phyloP scores from a whole-genome alignment of 2,888 invertebrate species.

The Amphipoea oculea region DNA sequence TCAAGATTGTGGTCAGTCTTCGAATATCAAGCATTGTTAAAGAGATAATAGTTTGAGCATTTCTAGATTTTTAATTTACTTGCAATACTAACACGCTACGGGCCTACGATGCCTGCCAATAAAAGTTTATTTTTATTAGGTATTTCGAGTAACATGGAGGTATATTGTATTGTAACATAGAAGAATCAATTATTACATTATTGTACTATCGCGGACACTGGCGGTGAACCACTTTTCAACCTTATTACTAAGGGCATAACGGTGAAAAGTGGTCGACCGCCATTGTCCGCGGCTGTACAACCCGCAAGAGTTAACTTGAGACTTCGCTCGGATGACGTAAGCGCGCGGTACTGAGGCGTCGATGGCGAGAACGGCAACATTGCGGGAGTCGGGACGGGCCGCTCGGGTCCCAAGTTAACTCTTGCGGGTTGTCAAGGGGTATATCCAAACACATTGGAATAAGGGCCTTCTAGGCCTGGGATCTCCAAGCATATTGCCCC shows the following conservation, averaged over 20 bases:
- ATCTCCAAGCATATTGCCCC: neutral
- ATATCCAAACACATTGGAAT: neutral
- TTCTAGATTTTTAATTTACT: too few relatives aligned
- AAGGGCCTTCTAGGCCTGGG: neutral
- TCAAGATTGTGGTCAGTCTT: slow-evolving; percentile 53
- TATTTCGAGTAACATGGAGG: neutral
- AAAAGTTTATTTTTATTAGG: too few relatives aligned
- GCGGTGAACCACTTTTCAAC: too few relatives aligned
- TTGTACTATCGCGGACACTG: neutral
- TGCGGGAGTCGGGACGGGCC: neutral
- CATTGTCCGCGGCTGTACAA: neutral
- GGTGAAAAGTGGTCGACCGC: too few relatives aligned
- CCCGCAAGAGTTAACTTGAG: neutral
- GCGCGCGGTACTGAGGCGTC: neutral
- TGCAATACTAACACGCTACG: too few relatives aligned
- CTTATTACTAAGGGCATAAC: too few relatives aligned
- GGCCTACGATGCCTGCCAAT: too few relatives aligned
- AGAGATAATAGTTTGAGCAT: slow-evolving; percentile 42
- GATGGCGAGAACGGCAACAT: neutral
- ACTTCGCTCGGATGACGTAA: neutral
- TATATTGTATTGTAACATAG: neutral
- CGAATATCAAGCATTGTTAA: slow-evolving; percentile 21
- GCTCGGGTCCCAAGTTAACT: neutral
- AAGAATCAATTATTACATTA: neutral
- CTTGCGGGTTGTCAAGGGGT: neutral